A percentile compares a stretch with the other conserved stretches of the same genome.
Evolutionary conservation across 2,113 vertebrate genomes (phyloP).

Genomic region (Chaenocephalus aceratus): DNA sequence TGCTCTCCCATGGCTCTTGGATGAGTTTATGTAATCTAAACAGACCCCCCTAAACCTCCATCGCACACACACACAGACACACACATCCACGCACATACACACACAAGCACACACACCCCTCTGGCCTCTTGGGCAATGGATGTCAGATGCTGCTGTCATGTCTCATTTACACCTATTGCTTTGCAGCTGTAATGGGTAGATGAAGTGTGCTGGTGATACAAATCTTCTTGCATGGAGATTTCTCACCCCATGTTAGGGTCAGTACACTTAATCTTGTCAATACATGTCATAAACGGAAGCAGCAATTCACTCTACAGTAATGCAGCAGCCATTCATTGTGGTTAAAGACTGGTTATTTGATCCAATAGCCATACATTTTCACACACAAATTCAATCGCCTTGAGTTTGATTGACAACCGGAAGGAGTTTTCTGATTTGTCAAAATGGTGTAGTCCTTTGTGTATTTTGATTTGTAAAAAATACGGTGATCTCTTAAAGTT

Average conservation of each 20-base stretch:
- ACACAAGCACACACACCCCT: constrained; percentile 2
- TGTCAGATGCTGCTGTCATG: constrained; percentile 71
- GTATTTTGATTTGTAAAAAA: background rate
- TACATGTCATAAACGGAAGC: background rate
- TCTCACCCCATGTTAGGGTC: background rate
- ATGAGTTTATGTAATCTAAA: constrained; percentile 69
- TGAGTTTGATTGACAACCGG: background rate
- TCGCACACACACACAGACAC: constrained; percentile 12
- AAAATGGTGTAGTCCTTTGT: background rate
- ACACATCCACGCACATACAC: constrained; percentile 10
- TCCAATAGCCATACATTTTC: background rate
- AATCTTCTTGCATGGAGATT: constrained; percentile 29
- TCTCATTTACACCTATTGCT: constrained; percentile 69
- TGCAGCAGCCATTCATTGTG: background rate
- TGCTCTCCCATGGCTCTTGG: constrained; percentile 67
- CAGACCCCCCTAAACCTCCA: background rate
- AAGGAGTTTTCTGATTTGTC: background rate
- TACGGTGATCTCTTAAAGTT: background rate
- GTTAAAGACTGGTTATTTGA: background rate
- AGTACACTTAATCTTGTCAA: constrained; percentile 6
- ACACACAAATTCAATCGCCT: background rate
- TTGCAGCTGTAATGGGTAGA: constrained; percentile 46
- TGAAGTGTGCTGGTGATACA: constrained; percentile 26
- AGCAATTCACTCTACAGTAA: background rate
- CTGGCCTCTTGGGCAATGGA: constrained; percentile 48